Conservation (phyloP, 2,113 vertebrate species). For the Paralichthys olivaceus region DNA sequence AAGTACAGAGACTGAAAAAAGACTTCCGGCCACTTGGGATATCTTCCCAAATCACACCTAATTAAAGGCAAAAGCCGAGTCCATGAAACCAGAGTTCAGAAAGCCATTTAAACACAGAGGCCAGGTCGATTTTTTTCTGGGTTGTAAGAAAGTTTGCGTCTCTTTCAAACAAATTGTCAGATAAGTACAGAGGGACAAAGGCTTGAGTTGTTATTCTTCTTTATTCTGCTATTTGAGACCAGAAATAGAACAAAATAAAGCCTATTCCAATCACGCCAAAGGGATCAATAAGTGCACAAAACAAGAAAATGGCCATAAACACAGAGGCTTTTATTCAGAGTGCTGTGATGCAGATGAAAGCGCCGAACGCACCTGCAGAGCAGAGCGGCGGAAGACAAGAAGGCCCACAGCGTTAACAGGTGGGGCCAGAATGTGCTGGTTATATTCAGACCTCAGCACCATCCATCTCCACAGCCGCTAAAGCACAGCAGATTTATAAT, state of each 20-base stretch:
- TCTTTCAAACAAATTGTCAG: conserved; percentile 41
- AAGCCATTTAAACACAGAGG: conserved; percentile 34
- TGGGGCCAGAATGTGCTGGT: conserved; percentile 41
- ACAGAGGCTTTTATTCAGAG: conserved; percentile 64
- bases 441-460: conserved; percentile 53
- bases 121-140: conserved; percentile 20
- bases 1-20: conserved; percentile 49
- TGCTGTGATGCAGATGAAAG: conserved; percentile 62
- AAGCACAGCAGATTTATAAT: conserved; percentile 69
- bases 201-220: conserved; percentile 44
- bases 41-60: conserved; percentile 69
- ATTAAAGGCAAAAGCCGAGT: conserved; percentile 66
- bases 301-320: conserved; percentile 61
- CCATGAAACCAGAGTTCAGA: conserved; percentile 54
- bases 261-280: conserved; percentile 42
- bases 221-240: conserved; percentile 37
- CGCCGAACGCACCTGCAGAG: conserved; percentile 58
- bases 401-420: conserved; percentile 61
- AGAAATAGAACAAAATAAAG: conserved; percentile 38
- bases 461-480: conserved; percentile 56
- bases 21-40: conserved; percentile 52
- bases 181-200: conserved; percentile 43
- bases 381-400: conserved; percentile 45
- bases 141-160: conserved; percentile 31
- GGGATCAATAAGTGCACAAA: conserved; percentile 64